A percentile compares a stretch with the other conserved stretches of the same genome.
Evolutionary conservation across 2,797 vertebrate genomes (phyloP).

Genomic region (Lacerta bilineata): DNA sequence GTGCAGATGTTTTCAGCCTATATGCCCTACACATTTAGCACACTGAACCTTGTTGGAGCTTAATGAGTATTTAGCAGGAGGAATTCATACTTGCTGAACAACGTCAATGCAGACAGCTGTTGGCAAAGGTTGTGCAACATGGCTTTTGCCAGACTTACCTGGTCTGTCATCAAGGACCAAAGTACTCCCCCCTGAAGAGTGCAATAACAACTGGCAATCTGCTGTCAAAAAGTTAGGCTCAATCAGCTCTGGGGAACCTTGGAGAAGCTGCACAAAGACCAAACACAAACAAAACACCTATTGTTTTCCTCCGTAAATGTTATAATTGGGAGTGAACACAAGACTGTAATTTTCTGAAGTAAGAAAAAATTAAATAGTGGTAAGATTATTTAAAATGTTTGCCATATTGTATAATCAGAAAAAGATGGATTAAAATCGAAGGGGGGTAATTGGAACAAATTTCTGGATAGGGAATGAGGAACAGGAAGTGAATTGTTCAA

Average conservation of each 20-base stretch:
- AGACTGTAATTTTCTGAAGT: neutral
- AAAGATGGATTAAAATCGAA: neutral
- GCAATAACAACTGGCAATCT: constrained; percentile 81
- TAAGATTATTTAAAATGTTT: neutral
- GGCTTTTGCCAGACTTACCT: constrained; percentile 77
- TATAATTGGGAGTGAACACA: neutral
- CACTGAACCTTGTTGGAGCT: neutral
- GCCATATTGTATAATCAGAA: neutral
- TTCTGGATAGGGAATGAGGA: neutral
- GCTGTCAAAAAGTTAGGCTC: constrained; percentile 79
- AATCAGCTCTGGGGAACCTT: constrained; percentile 86
- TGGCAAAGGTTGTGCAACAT: constrained; percentile 1
- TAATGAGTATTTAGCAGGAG: constrained; percentile 34
- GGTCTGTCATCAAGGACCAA: constrained; percentile 68
- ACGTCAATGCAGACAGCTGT: constrained; percentile 12
- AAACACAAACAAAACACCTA: constrained; percentile 15
- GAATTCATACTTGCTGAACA: constrained; percentile 14
- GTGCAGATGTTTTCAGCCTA: neutral
- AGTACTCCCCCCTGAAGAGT: constrained; percentile 75
- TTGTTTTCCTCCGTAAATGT: neutral
- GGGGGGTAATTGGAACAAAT: neutral
- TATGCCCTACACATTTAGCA: neutral
- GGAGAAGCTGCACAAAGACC: constrained; percentile 83
- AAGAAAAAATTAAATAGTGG: neutral
- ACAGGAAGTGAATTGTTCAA: neutral